Conservation (phyloP, 2,888 invertebrate genomes). For the Pilophorus perplexus region DNA sequence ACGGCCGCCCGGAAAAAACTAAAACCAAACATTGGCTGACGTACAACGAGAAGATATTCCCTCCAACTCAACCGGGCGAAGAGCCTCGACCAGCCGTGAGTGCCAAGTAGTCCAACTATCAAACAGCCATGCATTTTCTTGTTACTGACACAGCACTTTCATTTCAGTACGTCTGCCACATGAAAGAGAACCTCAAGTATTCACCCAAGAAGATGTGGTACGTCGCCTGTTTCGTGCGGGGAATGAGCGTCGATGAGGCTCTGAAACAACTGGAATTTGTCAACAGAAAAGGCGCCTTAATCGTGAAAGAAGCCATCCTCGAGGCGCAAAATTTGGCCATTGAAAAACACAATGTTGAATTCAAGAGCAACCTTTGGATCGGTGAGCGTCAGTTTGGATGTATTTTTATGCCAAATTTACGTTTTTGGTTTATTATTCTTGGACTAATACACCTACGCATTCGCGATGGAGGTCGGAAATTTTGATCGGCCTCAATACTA, state of each 20-base stretch:
- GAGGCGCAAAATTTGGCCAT: constrained; percentile 90
- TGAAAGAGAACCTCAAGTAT: constrained; percentile 80
- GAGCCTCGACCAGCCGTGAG: constrained; percentile 80
- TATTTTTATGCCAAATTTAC: neutral
- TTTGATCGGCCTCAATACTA: too few relatives aligned
- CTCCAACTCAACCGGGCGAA: constrained; percentile 72
- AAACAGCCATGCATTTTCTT: constrained; percentile 73
- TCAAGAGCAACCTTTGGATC: constrained; percentile 91
- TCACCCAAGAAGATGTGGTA: constrained; percentile 93
- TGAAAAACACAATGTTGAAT: constrained; percentile 88
- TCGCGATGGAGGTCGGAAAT: too few relatives aligned
- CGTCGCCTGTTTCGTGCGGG: constrained; percentile 79
- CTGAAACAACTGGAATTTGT: constrained; percentile 84
- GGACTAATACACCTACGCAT: too few relatives aligned
- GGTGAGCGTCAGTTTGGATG: constrained; percentile 62
- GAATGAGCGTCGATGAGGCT: constrained; percentile 92
- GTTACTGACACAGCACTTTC: too few relatives aligned
- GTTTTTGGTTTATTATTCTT: too few relatives aligned
- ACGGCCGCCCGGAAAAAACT: neutral
- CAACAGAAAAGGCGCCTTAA: constrained; percentile 71
- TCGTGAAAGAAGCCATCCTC: constrained; percentile 72
- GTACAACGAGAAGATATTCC: constrained; percentile 74
- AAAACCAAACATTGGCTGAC: constrained; percentile 44
- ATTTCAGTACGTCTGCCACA: constrained; percentile 83
- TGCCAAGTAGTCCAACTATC: constrained; percentile 50